phyloP scores from a whole-genome alignment of 35 echinoderm and acorn worm species.

The Ophiothrix spiculata region DNA sequence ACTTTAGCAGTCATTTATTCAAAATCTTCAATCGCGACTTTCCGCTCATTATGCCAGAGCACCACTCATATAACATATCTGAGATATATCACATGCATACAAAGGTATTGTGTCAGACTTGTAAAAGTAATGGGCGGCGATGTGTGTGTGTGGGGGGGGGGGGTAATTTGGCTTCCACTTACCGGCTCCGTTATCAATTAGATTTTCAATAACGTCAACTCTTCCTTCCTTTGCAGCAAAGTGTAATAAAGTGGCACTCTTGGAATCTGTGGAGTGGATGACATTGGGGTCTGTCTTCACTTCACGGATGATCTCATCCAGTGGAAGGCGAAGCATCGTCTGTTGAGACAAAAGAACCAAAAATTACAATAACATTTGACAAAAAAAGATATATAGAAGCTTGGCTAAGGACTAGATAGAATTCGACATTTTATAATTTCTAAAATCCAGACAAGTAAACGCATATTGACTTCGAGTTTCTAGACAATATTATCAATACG shows the following conservation, averaged over 20 bases:
- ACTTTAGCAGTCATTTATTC: too few relatives aligned
- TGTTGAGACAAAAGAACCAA: too few relatives aligned
- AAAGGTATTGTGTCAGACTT: neutral
- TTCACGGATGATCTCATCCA: constrained; percentile 43
- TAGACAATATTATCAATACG: too few relatives aligned
- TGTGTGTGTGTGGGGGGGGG: neutral
- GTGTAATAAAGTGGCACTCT: constrained; percentile 45
- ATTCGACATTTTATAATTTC: too few relatives aligned
- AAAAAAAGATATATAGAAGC: too few relatives aligned
- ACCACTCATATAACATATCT: neutral
- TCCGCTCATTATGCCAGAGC: too few relatives aligned
- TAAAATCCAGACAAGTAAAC: too few relatives aligned
- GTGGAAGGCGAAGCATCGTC: neutral
- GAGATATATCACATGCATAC: neutral
- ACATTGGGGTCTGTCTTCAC: constrained; percentile 19
- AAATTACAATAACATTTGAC: too few relatives aligned
- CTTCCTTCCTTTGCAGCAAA: constrained; percentile 29
- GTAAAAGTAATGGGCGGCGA: neutral
- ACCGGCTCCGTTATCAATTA: constrained; percentile 32
- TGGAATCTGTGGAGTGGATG: constrained; percentile 16
- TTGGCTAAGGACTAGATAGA: too few relatives aligned
- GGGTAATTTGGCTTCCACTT: neutral
- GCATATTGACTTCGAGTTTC: too few relatives aligned
- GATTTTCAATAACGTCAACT: constrained; percentile 33
- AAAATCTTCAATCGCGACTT: too few relatives aligned